Percentiles rank a stretch among this genome's conserved stretches.
Evolutionary conservation across 2,797 vertebrate species (phyloP).

Genomic region (Sciurus carolinensis): DNA sequence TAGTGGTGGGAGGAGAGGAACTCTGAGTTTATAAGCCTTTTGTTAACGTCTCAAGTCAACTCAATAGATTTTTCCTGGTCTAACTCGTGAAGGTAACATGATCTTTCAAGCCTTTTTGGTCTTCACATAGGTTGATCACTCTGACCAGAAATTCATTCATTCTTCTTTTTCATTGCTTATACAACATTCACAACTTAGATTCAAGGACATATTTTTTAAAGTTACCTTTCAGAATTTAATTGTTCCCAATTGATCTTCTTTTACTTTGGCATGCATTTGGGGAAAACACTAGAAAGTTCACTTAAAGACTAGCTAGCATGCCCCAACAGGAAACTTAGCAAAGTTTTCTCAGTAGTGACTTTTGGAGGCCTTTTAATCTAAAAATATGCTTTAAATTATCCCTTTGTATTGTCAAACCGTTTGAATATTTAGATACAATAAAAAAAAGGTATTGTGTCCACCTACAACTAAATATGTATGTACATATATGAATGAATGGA

Average conservation of each 20-base stretch:
- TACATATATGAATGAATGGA: too few species aligned
- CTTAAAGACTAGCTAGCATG: slow-evolving; percentile 16
- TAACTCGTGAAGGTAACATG: background rate
- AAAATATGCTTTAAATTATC: slow-evolving; percentile 65
- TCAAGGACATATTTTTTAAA: background rate
- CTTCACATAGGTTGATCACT: background rate
- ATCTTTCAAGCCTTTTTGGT: background rate
- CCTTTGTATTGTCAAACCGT: slow-evolving; percentile 50
- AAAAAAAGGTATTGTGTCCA: too few species aligned
- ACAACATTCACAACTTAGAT: background rate
- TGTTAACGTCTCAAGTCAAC: background rate
- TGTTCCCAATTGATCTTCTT: background rate
- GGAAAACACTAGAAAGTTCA: background rate
- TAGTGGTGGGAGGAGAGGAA: background rate
- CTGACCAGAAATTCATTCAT: background rate
- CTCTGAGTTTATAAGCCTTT: background rate
- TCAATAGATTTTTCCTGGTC: background rate
- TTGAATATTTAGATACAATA: slow-evolving; percentile 57
- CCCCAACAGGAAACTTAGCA: slow-evolving; percentile 3
- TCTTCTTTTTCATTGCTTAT: background rate
- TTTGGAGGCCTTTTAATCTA: slow-evolving; percentile 43
- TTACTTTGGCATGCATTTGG: background rate
- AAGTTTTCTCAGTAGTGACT: slow-evolving; percentile 35
- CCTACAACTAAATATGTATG: too few species aligned
- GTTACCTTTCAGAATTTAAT: background rate